Evolutionary conservation across 2,797 vertebrate genomes (phyloP).

Genomic region (Rhabdophis nuchalis): DNA sequence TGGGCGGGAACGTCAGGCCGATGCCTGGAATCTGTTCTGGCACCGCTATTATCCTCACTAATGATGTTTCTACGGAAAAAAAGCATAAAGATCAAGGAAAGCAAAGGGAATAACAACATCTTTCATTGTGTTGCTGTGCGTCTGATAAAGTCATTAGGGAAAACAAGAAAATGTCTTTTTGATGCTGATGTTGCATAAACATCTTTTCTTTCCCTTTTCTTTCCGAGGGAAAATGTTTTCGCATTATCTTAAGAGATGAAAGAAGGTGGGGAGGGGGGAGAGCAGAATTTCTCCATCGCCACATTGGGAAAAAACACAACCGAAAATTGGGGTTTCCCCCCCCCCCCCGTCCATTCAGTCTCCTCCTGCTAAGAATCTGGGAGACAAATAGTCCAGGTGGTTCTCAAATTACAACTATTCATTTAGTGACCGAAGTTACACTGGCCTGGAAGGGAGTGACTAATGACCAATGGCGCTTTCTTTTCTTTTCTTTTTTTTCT

Average conservation of each 20-base stretch:
- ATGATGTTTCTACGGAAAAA: slow-evolving; percentile 40
- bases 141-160: slow-evolving; percentile 65
- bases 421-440: too few relatives aligned
- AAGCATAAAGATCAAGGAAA: slow-evolving; percentile 57
- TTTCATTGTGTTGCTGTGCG: slow-evolving; percentile 57
- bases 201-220: slow-evolving; percentile 27
- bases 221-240: slow-evolving; percentile 66
- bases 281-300: slow-evolving; percentile 31
- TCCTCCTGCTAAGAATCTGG: not conserved
- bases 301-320: not conserved
- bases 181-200: slow-evolving; percentile 67
- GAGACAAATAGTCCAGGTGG: not conserved
- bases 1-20: slow-evolving; percentile 32
- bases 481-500: too few relatives aligned
- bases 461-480: too few relatives aligned
- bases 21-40: slow-evolving; percentile 52
- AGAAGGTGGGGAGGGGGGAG: slow-evolving; percentile 33
- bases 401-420: too few relatives aligned
- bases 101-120: slow-evolving; percentile 58
- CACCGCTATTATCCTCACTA: slow-evolving; percentile 48
- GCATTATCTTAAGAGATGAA: slow-evolving; percentile 58
- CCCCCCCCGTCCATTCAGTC: not conserved
- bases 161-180: slow-evolving; percentile 68
- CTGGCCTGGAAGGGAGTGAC: too few relatives aligned
- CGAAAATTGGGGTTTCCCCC: not conserved